These are phyloP conservation scores for Euborellia annulipes DNA, from an alignment of 1,140 invertebrate genomes.

Conservation along the genomic window DNA sequence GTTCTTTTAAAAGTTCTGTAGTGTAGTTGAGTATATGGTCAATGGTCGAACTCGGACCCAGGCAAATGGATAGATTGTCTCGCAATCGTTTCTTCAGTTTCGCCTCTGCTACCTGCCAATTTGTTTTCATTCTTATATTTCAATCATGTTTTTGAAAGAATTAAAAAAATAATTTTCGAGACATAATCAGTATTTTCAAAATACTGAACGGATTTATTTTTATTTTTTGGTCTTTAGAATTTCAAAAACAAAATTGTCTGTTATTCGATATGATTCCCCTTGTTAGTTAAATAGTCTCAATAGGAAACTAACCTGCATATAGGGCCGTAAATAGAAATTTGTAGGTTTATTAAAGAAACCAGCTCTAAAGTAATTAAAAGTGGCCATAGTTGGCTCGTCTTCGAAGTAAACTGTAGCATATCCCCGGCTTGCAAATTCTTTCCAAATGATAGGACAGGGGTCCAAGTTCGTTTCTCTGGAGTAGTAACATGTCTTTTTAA, in stretches of 20 bases:
- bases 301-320: constrained; percentile 42
- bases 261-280: too few species aligned
- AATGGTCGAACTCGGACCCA: constrained; percentile 14
- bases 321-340: constrained; percentile 67
- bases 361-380: constrained; percentile 63
- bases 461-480: constrained; percentile 15
- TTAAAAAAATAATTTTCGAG: too few species aligned
- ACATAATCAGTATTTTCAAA: too few species aligned
- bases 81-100: constrained; percentile 11
- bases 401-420: constrained; percentile 67
- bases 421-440: constrained; percentile 47
- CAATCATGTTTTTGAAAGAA: too few species aligned
- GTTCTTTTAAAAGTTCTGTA: constrained; percentile 36
- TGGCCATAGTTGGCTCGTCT: constrained; percentile 54
- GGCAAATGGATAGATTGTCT: constrained; percentile 15
- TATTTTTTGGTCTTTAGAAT: too few species aligned
- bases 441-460: constrained; percentile 66
- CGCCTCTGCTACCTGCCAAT: too few species aligned
- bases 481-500: constrained; percentile 12
- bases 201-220: too few species aligned
- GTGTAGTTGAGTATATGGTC: constrained; percentile 22
- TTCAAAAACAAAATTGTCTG: too few species aligned
- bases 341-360: constrained; percentile 65
- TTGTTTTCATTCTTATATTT: too few species aligned
- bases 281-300: too few species aligned